A percentile compares a stretch with the other conserved stretches of the same genome.
phyloP scores from a whole-genome alignment of 30 jellyfish, hydroid and myxozoan genomes.

The Pelagia noctiluca region DNA sequence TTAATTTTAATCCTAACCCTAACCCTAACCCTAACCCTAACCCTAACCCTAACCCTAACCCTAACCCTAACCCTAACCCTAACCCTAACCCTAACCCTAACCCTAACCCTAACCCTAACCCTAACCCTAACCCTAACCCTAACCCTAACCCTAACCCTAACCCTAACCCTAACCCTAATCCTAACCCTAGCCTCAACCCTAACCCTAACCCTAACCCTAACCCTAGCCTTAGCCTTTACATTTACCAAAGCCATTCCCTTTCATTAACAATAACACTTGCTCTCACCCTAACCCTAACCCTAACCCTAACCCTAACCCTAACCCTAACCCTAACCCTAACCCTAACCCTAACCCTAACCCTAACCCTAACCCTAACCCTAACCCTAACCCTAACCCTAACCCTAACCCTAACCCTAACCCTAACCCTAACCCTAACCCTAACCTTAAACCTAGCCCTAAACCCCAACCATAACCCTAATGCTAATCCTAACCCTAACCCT shows the following conservation, averaged over 20 bases:
- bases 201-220: slow-evolving; percentile 6
- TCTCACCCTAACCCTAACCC: too few relatives aligned
- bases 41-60: slow-evolving; percentile 10
- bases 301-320: slow-evolving; percentile 24
- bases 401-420: slow-evolving; percentile 17
- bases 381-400: background rate
- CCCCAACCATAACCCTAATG: slow-evolving; percentile 56
- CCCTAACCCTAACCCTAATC: too few relatives aligned
- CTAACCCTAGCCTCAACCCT: too few relatives aligned
- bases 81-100: too few relatives aligned
- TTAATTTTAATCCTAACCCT: background rate
- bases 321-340: slow-evolving; percentile 22
- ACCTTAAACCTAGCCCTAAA: slow-evolving; percentile 40
- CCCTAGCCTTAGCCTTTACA: too few relatives aligned
- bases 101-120: too few relatives aligned
- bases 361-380: background rate
- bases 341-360: slow-evolving; percentile 26
- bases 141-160: too few relatives aligned
- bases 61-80: too few relatives aligned
- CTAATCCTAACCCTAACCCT: slow-evolving; percentile 12
- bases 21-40: slow-evolving; percentile 1
- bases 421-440: slow-evolving; percentile 39
- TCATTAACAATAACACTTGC: too few relatives aligned
- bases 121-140: too few relatives aligned
- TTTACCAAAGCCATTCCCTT: too few relatives aligned